A percentile compares a stretch with the other conserved stretches of the same genome.
Conservation (phyloP, 2,888 invertebrate species). For the Beris morrisii region DNA sequence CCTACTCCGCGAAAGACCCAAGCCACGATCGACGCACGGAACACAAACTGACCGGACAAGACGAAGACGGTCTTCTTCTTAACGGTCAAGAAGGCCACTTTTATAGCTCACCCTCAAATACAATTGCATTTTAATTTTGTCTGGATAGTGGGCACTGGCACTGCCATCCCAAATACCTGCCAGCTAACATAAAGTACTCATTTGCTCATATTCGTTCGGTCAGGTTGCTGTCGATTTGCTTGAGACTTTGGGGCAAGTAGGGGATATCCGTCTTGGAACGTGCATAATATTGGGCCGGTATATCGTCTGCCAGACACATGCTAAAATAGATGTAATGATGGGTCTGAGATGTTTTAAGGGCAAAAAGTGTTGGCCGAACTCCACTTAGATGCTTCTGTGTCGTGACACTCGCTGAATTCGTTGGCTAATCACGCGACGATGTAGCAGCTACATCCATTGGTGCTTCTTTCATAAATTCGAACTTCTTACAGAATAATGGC, state of each 20-base stretch:
- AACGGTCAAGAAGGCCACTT: too few relatives aligned
- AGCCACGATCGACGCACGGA: too few relatives aligned
- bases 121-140: too few relatives aligned
- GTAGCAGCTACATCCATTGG: background rate
- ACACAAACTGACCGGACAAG: too few relatives aligned
- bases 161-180: too few relatives aligned
- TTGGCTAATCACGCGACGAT: constrained; percentile 25
- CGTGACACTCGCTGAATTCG: constrained; percentile 27
- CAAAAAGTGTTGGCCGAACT: constrained; percentile 14
- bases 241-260: constrained; percentile 1
- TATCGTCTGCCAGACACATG: constrained; percentile 31
- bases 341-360: constrained; percentile 24
- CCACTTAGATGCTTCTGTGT: constrained; percentile 19
- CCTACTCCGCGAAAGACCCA: too few relatives aligned
- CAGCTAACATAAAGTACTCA: constrained; percentile 24
- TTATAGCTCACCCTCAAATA: too few relatives aligned
- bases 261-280: background rate
- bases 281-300: constrained; percentile 15
- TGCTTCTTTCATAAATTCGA: constrained; percentile 11
- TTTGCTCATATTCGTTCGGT: constrained; percentile 16
- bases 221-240: background rate
- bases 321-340: constrained; percentile 24
- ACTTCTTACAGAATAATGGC: background rate
- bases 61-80: too few relatives aligned
- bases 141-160: too few relatives aligned